These are phyloP conservation scores for Neodon shergylaensis DNA, from an alignment of 2,113 vertebrate species.

Conservation along the genomic window DNA sequence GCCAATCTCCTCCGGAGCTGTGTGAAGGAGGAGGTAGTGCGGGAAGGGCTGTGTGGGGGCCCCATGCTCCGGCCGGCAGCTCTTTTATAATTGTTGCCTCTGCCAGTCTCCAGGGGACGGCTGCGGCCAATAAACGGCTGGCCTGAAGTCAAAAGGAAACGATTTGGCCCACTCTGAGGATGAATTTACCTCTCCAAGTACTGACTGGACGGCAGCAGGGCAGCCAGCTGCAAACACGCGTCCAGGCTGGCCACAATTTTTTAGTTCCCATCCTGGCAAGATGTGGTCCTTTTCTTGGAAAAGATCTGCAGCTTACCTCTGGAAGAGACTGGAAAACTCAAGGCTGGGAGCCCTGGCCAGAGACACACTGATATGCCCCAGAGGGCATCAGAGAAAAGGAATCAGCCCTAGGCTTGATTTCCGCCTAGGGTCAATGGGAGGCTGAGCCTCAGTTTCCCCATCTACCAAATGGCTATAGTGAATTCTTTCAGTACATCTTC, in stretches of 20 bases:
- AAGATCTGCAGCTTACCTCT: constrained; percentile 38
- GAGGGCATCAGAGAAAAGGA: too few species aligned
- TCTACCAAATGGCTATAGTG: too few species aligned
- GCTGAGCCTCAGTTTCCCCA: too few species aligned
- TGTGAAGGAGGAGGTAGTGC: constrained; percentile 39
- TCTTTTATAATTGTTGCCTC: constrained; percentile 76
- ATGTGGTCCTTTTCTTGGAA: constrained; percentile 73
- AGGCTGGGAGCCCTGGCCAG: too few species aligned
- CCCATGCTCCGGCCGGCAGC: constrained; percentile 15
- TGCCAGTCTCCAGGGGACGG: constrained; percentile 70
- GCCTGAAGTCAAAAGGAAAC: constrained; percentile 78
- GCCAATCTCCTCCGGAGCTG: constrained; percentile 63
- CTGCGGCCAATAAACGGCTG: constrained; percentile 76
- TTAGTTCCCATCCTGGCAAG: constrained; percentile 71
- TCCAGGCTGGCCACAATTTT: constrained; percentile 56
- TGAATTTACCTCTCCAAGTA: constrained; percentile 79
- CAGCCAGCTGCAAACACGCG: constrained; percentile 59
- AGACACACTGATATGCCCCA: too few species aligned
- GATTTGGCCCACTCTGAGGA: constrained; percentile 76
- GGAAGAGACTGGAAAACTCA: too few species aligned
- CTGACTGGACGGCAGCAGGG: constrained; percentile 73
- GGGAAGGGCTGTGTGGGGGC: constrained; percentile 41
- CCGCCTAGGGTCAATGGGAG: too few species aligned
- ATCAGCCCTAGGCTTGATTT: too few species aligned
- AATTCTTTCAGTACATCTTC: too few species aligned